phyloP scores from a whole-genome alignment of 1,140 invertebrate genomes.

The Belonocnema kinseyi region DNA sequence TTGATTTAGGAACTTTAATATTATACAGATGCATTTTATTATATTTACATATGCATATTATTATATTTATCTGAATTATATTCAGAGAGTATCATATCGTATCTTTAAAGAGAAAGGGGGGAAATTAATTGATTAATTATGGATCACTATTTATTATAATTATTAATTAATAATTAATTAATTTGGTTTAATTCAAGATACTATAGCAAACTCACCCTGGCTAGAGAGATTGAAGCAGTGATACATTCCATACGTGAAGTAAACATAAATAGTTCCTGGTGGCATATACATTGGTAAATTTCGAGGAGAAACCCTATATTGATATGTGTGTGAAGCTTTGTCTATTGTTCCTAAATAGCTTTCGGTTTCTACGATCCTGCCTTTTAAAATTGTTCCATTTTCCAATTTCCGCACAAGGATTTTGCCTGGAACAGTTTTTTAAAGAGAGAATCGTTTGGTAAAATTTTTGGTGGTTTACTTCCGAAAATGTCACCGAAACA shows the following conservation, averaged over 20 bases:
- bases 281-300: conserved; percentile 88
- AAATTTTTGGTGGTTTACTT: neutral
- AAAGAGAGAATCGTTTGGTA: neutral
- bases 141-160: no score
- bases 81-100: no score
- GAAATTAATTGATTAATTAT: no score
- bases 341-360: conserved; percentile 84
- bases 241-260: conserved; percentile 90
- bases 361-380: conserved; percentile 88
- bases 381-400: conserved; percentile 77
- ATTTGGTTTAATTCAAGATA: neutral
- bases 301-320: conserved; percentile 80
- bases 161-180: neutral
- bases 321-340: conserved; percentile 83
- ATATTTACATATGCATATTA: no score
- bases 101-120: no score
- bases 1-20: no score
- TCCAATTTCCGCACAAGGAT: conserved; percentile 79
- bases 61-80: no score
- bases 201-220: conserved; percentile 73
- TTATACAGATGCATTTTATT: no score
- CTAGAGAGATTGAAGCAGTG: conserved; percentile 90
- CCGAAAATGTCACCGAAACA: no score
- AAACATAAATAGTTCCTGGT: conserved; percentile 88
- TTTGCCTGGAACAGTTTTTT: conserved; percentile 70